phyloP scores from a whole-genome alignment of 2,113 vertebrate species.

The Oreotrochilus melanogaster region DNA sequence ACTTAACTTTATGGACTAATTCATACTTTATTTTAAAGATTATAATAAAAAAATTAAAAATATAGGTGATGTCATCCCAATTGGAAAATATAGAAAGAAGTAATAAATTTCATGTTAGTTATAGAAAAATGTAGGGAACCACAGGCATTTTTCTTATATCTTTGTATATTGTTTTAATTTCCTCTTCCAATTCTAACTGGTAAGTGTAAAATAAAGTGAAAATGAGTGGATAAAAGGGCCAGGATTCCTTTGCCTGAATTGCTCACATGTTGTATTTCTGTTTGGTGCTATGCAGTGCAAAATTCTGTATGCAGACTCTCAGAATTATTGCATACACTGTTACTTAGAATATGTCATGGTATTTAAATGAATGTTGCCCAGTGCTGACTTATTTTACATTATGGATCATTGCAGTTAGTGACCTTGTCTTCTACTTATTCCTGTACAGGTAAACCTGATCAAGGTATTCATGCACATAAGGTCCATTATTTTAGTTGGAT shows the following conservation, averaged over 20 bases:
- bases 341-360: background rate
- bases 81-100: background rate
- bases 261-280: background rate
- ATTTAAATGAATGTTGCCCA: background rate
- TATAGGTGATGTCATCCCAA: background rate
- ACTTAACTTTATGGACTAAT: slow-evolving; percentile 6
- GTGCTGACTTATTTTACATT: background rate
- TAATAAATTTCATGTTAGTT: slow-evolving; percentile 5
- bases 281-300: background rate
- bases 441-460: background rate
- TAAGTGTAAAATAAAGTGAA: slow-evolving; percentile 4
- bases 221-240: background rate
- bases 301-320: background rate
- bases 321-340: background rate
- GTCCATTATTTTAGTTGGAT: background rate
- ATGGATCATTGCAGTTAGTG: background rate
- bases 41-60: slow-evolving; percentile 35
- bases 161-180: slow-evolving; percentile 22
- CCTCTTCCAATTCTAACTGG: slow-evolving; percentile 2
- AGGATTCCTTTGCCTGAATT: background rate
- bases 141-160: background rate
- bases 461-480: background rate
- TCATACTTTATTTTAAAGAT: slow-evolving; percentile 19
- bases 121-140: background rate
- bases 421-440: background rate